Evolutionary conservation across 2,113 vertebrate species (phyloP).

Genomic region (Zosterops hypoxanthus): DNA sequence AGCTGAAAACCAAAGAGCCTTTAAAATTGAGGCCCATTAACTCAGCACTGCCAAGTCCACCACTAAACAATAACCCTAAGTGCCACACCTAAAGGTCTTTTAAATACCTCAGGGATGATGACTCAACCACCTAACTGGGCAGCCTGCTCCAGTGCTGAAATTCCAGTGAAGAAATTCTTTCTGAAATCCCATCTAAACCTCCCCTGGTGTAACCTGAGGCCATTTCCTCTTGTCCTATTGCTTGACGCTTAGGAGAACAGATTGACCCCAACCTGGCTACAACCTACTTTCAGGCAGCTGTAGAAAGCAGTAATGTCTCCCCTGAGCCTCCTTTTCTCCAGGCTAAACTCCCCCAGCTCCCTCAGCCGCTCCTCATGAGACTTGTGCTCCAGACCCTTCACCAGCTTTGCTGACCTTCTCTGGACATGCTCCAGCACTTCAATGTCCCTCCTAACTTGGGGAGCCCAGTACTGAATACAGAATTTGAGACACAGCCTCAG

Average conservation of each 20-base stretch:
- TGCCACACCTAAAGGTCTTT: background rate
- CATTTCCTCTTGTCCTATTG: background rate
- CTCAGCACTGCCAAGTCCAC: background rate
- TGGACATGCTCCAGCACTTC: background rate
- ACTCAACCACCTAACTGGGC: background rate
- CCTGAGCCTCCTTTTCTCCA: background rate
- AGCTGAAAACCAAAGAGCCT: background rate
- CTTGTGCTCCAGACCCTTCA: background rate
- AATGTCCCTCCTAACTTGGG: background rate
- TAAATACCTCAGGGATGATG: background rate
- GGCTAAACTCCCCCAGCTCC: background rate
- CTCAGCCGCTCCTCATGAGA: background rate
- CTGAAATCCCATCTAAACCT: background rate
- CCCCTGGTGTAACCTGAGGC: background rate
- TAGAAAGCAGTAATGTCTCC: background rate
- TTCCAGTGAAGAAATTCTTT: background rate
- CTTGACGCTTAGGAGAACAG: background rate
- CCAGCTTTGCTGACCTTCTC: background rate
- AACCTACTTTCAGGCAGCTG: background rate
- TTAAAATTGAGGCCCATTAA: background rate
- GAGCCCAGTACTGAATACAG: background rate
- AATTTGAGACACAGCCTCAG: background rate
- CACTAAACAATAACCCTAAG: background rate
- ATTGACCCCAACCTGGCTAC: background rate
- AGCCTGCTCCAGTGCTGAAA: background rate